phyloP scores from a whole-genome alignment of 1,140 invertebrate genomes.

The Chrysoperla carnea region DNA sequence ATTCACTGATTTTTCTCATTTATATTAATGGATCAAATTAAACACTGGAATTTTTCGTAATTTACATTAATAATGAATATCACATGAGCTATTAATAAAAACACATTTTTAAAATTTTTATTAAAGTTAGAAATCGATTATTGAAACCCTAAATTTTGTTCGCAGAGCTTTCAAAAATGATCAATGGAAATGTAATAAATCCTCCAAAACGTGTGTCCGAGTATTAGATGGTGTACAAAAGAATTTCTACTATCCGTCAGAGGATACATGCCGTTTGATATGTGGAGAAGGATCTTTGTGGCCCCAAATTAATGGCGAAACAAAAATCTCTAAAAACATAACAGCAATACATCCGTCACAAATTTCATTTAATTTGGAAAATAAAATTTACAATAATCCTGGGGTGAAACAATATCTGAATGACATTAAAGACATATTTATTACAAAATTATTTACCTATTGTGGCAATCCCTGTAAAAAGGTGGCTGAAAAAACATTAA shows the following conservation, averaged over 20 bases:
- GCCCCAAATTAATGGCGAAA: slow-evolving; percentile 42
- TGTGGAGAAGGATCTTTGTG: slow-evolving; percentile 50
- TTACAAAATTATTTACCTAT: slow-evolving; percentile 1
- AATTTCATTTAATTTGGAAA: slow-evolving; percentile 12
- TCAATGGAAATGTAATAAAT: too few species aligned
- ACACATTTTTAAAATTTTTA: too few species aligned
- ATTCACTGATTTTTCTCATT: too few species aligned
- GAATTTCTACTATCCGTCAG: slow-evolving; percentile 18
- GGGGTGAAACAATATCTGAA: neutral
- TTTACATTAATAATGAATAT: too few species aligned
- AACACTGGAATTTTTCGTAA: too few species aligned
- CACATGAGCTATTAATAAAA: too few species aligned
- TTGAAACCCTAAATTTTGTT: too few species aligned
- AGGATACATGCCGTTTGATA: slow-evolving; percentile 38
- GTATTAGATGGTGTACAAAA: too few species aligned
- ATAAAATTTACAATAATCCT: neutral
- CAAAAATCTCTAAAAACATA: slow-evolving; percentile 23
- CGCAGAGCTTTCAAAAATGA: too few species aligned
- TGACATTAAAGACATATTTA: slow-evolving; percentile 1
- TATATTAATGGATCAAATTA: too few species aligned
- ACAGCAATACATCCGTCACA: slow-evolving; percentile 32
- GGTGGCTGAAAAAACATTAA: slow-evolving; percentile 26
- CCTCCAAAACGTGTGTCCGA: too few species aligned
- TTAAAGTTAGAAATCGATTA: too few species aligned
- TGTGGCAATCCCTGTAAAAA: slow-evolving; percentile 33